Percentiles rank a stretch among this genome's conserved stretches.
phyloP scores from a whole-genome alignment of 2,888 invertebrate species.

The Leptinotarsa tumamoca region DNA sequence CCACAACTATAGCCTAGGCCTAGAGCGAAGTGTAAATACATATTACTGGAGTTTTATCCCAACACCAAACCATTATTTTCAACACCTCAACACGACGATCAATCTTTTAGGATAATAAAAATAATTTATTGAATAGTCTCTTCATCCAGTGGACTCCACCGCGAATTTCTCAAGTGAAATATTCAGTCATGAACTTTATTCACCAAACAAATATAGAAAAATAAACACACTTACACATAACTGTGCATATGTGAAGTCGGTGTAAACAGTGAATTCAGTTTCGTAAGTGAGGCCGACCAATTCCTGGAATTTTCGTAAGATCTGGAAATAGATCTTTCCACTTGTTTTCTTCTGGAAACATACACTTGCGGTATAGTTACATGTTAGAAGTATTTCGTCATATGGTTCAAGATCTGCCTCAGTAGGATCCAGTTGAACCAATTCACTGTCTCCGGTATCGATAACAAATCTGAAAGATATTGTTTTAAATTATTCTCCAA shows the following conservation, averaged over 20 bases:
- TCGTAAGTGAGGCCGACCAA: conserved; percentile 49
- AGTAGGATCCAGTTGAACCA: conserved; percentile 43
- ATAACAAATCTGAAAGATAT: conserved; percentile 46
- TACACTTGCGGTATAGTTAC: conserved; percentile 45
- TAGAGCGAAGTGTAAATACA: too few relatives aligned
- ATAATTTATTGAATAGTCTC: too few relatives aligned
- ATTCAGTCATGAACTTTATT: too few relatives aligned
- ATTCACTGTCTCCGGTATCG: conserved; percentile 30
- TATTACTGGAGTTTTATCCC: too few relatives aligned
- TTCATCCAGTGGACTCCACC: too few relatives aligned
- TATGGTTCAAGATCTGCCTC: conserved; percentile 50
- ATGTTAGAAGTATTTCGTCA: conserved; percentile 44
- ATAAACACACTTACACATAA: conserved; percentile 51
- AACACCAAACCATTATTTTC: too few relatives aligned
- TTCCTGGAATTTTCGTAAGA: conserved; percentile 45
- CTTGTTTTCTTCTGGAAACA: conserved; percentile 43
- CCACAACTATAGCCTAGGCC: too few relatives aligned
- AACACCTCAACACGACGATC: too few relatives aligned
- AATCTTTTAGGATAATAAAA: too few relatives aligned
- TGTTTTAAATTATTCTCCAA: neutral
- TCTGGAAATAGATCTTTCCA: conserved; percentile 45
- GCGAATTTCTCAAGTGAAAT: too few relatives aligned
- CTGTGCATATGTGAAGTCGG: conserved; percentile 49
- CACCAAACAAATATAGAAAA: too few relatives aligned
- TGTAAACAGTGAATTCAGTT: conserved; percentile 40